These are phyloP conservation scores for Dendrolimus houi DNA, from an alignment of 2,888 invertebrate genomes.

Conservation along the genomic window DNA sequence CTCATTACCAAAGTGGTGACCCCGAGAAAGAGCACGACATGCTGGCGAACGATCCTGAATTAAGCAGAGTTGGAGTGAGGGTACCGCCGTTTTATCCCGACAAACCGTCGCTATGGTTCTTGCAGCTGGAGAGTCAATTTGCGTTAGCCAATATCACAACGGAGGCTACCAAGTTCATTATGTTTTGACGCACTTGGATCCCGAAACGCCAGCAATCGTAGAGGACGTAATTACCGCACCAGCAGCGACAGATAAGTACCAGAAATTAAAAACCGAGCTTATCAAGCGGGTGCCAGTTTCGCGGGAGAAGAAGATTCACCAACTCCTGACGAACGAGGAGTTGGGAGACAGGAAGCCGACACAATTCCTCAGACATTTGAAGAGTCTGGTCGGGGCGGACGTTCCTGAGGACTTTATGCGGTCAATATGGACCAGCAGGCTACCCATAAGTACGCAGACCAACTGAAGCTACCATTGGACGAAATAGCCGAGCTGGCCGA, in stretches of 20 bases:
- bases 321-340: conserved; percentile 15
- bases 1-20: neutral
- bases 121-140: neutral
- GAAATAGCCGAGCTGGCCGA: conserved; percentile 8
- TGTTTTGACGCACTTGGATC: neutral
- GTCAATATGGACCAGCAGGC: conserved; percentile 10
- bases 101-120: neutral
- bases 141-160: neutral
- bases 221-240: neutral
- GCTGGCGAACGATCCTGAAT: neutral
- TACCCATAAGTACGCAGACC: conserved; percentile 7
- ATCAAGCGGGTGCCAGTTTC: neutral
- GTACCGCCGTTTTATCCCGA: conserved; percentile 7
- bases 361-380: conserved; percentile 13
- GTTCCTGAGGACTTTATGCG: conserved; percentile 10
- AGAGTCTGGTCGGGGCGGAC: conserved; percentile 8
- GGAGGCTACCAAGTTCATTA: neutral
- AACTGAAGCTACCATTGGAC: conserved; percentile 4
- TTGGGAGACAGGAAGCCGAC: conserved; percentile 15
- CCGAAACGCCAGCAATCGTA: neutral
- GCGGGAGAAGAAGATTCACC: conserved; percentile 11
- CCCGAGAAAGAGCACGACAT: neutral
- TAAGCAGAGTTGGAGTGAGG: conserved; percentile 9
- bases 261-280: neutral
- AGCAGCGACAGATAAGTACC: neutral